A percentile compares a stretch with the other conserved stretches of the same genome.
phyloP scores from a whole-genome alignment of 2,113 vertebrate species.

The Tapirus terrestris region DNA sequence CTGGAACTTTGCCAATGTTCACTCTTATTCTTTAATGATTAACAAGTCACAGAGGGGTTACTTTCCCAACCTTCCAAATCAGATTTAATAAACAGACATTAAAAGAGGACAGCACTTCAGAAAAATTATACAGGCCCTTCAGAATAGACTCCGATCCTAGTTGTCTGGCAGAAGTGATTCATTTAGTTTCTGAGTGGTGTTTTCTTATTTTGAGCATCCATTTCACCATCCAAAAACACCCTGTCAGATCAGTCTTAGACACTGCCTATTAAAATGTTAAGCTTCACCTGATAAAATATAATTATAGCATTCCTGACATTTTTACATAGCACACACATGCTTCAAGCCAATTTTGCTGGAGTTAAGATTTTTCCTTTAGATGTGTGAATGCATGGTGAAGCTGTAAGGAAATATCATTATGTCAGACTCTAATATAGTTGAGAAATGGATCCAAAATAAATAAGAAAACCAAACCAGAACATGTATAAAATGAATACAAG shows the following conservation, averaged over 20 bases:
- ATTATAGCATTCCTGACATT: constrained; percentile 82
- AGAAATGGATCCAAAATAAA: constrained; percentile 71
- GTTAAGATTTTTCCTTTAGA: constrained; percentile 78
- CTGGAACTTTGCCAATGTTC: constrained; percentile 46
- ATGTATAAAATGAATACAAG: constrained; percentile 52
- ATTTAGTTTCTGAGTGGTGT: constrained; percentile 70
- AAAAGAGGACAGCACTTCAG: constrained; percentile 67
- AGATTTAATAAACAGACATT: constrained; percentile 66
- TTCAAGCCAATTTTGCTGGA: constrained; percentile 77
- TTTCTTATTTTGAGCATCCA: constrained; percentile 84
- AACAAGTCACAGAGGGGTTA: constrained; percentile 57
- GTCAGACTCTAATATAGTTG: constrained; percentile 69
- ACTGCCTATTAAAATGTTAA: constrained; percentile 81
- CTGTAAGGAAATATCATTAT: constrained; percentile 74
- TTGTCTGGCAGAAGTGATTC: constrained; percentile 74
- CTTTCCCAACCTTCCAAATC: constrained; percentile 50
- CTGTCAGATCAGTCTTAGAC: constrained; percentile 80
- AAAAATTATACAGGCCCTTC: constrained; percentile 34
- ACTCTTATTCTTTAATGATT: constrained; percentile 48
- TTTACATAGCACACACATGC: constrained; percentile 76
- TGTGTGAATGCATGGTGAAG: constrained; percentile 73
- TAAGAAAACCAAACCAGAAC: constrained; percentile 50
- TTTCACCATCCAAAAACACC: constrained; percentile 78
- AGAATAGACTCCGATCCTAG: constrained; percentile 29
- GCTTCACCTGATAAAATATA: constrained; percentile 80